A percentile compares a stretch with the other conserved stretches of the same genome.
These are phyloP conservation scores for Arothron firmamentum DNA, from an alignment of 2,113 vertebrate genomes.

Conservation along the genomic window DNA sequence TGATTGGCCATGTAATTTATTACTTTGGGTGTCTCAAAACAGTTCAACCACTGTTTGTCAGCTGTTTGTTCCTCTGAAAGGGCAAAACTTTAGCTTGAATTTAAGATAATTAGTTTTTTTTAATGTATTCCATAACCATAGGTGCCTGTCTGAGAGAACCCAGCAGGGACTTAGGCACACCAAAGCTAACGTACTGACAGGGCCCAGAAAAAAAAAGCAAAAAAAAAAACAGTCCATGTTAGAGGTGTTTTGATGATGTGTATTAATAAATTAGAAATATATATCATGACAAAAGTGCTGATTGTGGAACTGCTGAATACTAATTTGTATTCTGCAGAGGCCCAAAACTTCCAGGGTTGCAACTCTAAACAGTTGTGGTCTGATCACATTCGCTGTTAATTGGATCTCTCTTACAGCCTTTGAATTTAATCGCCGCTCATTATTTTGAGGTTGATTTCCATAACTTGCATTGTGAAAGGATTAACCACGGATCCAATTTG, in stretches of 20 bases:
- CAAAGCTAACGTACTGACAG: slow-evolving; percentile 59
- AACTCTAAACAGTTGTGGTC: slow-evolving; percentile 26
- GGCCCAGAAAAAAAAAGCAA: no score
- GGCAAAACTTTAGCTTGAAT: slow-evolving; percentile 69
- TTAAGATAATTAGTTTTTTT: slow-evolving; percentile 68
- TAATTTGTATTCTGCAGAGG: slow-evolving; percentile 38
- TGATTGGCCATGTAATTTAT: no score
- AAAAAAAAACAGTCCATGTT: no score
- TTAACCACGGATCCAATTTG: slow-evolving; percentile 12
- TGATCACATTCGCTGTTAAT: slow-evolving; percentile 26
- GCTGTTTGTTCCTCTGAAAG: slow-evolving; percentile 76
- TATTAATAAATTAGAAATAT: slow-evolving; percentile 57
- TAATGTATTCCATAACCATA: slow-evolving; percentile 62
- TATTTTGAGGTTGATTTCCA: slow-evolving; percentile 21
- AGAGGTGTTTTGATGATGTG: slow-evolving; percentile 62
- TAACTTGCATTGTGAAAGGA: slow-evolving; percentile 13
- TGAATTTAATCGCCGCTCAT: slow-evolving; percentile 31
- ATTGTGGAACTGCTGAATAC: slow-evolving; percentile 59
- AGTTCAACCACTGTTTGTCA: slow-evolving; percentile 51
- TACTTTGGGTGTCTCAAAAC: neutral
- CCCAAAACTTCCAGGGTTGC: slow-evolving; percentile 30
- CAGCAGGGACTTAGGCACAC: slow-evolving; percentile 57
- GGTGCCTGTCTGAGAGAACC: slow-evolving; percentile 52
- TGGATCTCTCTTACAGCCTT: slow-evolving; percentile 21
- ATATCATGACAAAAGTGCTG: slow-evolving; percentile 63